A percentile compares a stretch with the other conserved stretches of the same genome.
Evolutionary conservation across 2,888 invertebrate genomes (phyloP).

Genomic region (Antitype chi): DNA sequence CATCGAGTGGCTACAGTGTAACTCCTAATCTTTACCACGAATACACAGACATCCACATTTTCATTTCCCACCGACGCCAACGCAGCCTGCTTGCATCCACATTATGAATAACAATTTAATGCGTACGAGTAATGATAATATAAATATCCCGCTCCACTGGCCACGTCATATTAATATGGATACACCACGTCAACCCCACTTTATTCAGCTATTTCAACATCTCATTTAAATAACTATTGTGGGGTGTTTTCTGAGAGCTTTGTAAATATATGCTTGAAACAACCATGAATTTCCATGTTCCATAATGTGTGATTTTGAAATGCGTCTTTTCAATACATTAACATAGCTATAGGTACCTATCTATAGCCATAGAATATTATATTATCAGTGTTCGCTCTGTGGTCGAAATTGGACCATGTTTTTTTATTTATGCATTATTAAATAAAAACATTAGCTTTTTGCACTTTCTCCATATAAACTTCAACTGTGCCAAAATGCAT

Average conservation of each 20-base stretch:
- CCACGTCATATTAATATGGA: slow-evolving; percentile 72
- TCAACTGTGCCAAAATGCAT: too few relatives aligned
- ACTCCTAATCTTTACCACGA: background rate
- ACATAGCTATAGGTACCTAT: background rate
- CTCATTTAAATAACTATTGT: slow-evolving; percentile 77
- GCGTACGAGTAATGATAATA: slow-evolving; percentile 41
- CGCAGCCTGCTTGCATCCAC: slow-evolving; percentile 10
- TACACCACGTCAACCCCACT: slow-evolving; percentile 72
- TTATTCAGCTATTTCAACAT: slow-evolving; percentile 71
- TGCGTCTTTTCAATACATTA: background rate
- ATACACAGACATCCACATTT: slow-evolving; percentile 4
- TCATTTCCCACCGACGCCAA: slow-evolving; percentile 5
- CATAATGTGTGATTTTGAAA: background rate
- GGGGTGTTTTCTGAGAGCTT: slow-evolving; percentile 41
- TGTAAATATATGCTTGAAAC: slow-evolving; percentile 42
- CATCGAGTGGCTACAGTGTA: background rate
- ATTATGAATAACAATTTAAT: slow-evolving; percentile 37
- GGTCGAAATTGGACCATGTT: background rate
- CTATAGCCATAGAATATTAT: background rate
- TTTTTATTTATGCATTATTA: too few relatives aligned
- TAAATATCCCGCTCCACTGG: slow-evolving; percentile 71
- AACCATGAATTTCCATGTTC: slow-evolving; percentile 35
- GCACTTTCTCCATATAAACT: too few relatives aligned
- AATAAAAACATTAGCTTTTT: too few relatives aligned
- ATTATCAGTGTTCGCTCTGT: background rate